A percentile compares a stretch with the other conserved stretches of the same genome.
These are phyloP conservation scores for Agrypnus murinus DNA, from an alignment of 2,888 invertebrate genomes.

Conservation along the genomic window DNA sequence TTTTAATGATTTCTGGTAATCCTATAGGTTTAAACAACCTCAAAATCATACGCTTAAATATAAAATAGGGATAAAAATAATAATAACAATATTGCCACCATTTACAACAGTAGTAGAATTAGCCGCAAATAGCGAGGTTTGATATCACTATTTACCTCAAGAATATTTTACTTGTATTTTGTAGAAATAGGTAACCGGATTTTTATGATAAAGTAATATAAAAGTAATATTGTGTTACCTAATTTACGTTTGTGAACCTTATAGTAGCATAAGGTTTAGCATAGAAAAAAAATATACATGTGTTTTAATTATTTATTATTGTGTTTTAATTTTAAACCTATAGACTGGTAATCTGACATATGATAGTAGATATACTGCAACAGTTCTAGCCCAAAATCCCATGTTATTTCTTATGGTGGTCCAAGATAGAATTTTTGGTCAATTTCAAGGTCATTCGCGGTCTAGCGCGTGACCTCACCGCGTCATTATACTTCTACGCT, in stretches of 20 bases:
- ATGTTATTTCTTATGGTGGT: too few species aligned
- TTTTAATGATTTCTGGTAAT: conserved; percentile 7
- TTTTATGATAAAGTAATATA: conserved; percentile 15
- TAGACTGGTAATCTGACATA: too few species aligned
- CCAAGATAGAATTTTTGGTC: too few species aligned
- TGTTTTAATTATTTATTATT: conserved; percentile 19
- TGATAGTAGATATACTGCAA: too few species aligned
- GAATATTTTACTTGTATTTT: neutral
- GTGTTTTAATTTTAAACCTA: too few species aligned
- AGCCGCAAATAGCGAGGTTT: neutral
- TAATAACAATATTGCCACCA: too few species aligned
- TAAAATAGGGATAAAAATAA: neutral
- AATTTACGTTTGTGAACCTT: conserved; percentile 18
- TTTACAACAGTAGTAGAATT: too few species aligned
- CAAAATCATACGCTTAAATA: neutral
- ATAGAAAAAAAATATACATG: conserved; percentile 25
- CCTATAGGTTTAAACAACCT: conserved; percentile 4
- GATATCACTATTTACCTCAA: neutral
- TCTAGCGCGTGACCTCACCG: too few species aligned
- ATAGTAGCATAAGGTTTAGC: conserved; percentile 17
- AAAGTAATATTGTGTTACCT: neutral
- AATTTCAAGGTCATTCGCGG: too few species aligned
- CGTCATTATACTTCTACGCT: too few species aligned
- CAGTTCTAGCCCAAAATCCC: too few species aligned
- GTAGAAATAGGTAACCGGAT: neutral